Base-by-base conservation (phyloP, 2,797 vertebrate species). In the Brachyalestes nurse region DNA sequence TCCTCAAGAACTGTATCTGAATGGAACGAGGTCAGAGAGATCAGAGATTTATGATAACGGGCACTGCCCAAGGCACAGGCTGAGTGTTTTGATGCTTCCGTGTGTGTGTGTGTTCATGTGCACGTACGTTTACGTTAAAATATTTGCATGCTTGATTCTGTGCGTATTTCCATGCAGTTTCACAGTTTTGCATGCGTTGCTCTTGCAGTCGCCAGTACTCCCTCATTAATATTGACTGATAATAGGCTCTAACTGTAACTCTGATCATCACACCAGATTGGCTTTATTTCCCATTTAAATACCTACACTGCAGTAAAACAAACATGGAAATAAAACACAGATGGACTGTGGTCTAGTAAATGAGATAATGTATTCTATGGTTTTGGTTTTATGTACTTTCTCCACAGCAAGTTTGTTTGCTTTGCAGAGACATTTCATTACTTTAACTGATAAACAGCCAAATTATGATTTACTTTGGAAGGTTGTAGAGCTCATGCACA, bases 211-310 rank as follows among this genome's bases (percentile, higher is more conserved):
- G 13, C 10, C 45, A 64, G 60, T 23, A 13, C 9, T 45, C 71
- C 47, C n/a, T 69, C 55, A 23, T 21, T 4, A 69, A 75, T 67
- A 64, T 62, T 17, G 34, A 45, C 70, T 71, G 58, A 83, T 79
- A 79, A 75, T 23, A 23, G 72, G 67, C 45, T 71, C n/a, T 38
- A 5, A 34, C 14, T 72, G 51, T 62, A 76, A 21, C 45, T 74
- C 38, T 57, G 28, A 58, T 38, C 10, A 12, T 0, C 17, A 17
- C 19, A 12, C 19, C 21, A 76, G 40, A 57, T 47, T 5, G 19
- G 12, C 45, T 60, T 57, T 0, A 49, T 80, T 66, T 77, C 23
- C 21, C 14, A 2, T 72, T 53, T 51, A 80, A 72, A 53, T 47
- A 6, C 51, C 70, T 38, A 38, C 51, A 61, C 17, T 28, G n/a